phyloP scores from a whole-genome alignment of 2,113 vertebrate species.

The Seriola quinqueradiata region DNA sequence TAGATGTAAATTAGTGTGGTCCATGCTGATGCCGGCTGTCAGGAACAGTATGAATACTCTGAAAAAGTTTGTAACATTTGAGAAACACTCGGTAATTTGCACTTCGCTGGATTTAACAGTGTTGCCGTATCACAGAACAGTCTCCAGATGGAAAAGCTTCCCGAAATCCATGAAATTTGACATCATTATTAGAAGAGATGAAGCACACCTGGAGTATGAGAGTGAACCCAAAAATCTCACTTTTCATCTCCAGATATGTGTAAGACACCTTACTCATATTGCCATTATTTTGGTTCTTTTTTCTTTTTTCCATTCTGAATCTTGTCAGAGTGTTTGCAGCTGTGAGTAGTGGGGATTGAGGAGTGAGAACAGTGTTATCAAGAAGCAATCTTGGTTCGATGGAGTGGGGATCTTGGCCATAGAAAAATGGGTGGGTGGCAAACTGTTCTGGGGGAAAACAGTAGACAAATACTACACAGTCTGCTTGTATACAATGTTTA shows the following conservation, averaged over 20 bases:
- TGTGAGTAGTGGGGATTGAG: constrained; percentile 59
- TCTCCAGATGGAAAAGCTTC: not conserved
- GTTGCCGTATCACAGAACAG: not conserved
- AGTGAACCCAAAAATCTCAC: not conserved
- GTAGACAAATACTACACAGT: constrained; percentile 44
- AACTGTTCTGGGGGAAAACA: constrained; percentile 62
- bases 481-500: constrained; percentile 37
- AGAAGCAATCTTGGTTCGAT: constrained; percentile 80
- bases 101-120: not conserved
- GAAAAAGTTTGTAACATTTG: constrained; percentile 6
- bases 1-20: not conserved
- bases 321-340: constrained; percentile 73
- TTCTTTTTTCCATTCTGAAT: constrained; percentile 48
- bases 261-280: constrained; percentile 12
- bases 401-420: constrained; percentile 66
- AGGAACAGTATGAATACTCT: constrained; percentile 6
- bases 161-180: not conserved
- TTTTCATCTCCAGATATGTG: constrained; percentile 15
- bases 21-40: not conserved
- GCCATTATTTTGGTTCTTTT: constrained; percentile 27
- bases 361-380: constrained; percentile 73
- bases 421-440: constrained; percentile 66
- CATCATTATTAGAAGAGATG: not conserved
- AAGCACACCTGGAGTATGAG: not conserved
- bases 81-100: constrained; percentile 1